phyloP scores from a whole-genome alignment of 2,888 invertebrate genomes.

The Epirrhoe tristata region DNA sequence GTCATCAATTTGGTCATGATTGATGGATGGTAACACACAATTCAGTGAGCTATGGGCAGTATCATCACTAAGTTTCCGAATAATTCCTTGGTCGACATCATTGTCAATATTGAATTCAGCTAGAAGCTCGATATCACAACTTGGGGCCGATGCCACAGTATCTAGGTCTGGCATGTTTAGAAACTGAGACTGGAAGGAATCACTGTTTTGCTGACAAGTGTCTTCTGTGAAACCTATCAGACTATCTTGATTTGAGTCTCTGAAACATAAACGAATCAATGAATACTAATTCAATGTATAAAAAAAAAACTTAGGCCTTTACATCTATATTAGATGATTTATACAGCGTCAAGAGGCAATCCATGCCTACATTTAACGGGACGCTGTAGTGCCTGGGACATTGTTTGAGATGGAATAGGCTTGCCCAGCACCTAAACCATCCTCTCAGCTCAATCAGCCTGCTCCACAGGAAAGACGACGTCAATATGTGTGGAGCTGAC shows the following conservation, averaged over 20 bases:
- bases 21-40: constrained; percentile 77
- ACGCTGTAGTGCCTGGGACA: no score
- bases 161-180: constrained; percentile 77
- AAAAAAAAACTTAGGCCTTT: no score
- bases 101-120: constrained; percentile 74
- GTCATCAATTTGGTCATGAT: constrained; percentile 73
- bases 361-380: no score
- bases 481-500: no score
- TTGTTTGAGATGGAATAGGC: no score
- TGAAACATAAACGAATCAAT: constrained; percentile 46
- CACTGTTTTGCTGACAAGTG: constrained; percentile 61
- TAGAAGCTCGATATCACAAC: constrained; percentile 65
- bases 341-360: no score
- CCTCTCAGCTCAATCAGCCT: no score
- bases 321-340: no score
- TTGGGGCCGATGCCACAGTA: constrained; percentile 56
- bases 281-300: neutral
- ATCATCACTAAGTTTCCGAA: constrained; percentile 56
- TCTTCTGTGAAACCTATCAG: constrained; percentile 66
- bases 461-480: no score
- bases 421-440: no score
- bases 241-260: constrained; percentile 59
- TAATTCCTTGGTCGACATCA: constrained; percentile 64
- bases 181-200: constrained; percentile 65
- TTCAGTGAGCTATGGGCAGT: constrained; percentile 67